A percentile compares a stretch with the other conserved stretches of the same genome.
These are phyloP conservation scores for Mesorhabditis belari DNA, from an alignment of 2,888 invertebrate genomes.

Conservation along the genomic window DNA sequence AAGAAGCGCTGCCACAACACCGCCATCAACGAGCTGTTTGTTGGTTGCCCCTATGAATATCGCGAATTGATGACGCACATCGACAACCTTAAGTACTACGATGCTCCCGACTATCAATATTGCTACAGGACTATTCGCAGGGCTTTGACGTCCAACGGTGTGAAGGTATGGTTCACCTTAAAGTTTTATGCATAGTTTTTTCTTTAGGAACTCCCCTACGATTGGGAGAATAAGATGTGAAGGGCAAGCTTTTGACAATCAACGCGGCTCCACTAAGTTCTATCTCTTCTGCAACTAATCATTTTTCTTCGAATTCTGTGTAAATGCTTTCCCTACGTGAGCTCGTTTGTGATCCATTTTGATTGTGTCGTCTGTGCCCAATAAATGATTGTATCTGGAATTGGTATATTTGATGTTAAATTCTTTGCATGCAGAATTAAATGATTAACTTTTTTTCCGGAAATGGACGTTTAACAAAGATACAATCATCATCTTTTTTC, in stretches of 20 bases:
- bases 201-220: conserved; percentile 9
- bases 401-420: too few species aligned
- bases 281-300: too few species aligned
- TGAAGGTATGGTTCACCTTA: background rate
- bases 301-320: too few species aligned
- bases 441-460: too few species aligned
- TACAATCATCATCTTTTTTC: too few species aligned
- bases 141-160: conserved; percentile 18
- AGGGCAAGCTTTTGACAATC: background rate
- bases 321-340: too few species aligned
- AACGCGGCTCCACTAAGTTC: too few species aligned
- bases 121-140: conserved; percentile 23
- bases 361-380: too few species aligned
- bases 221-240: conserved; percentile 14
- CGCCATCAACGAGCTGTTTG: conserved; percentile 24
- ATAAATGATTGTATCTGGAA: too few species aligned
- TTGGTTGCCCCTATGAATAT: conserved; percentile 17
- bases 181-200: background rate
- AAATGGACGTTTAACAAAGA: too few species aligned
- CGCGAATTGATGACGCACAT: conserved; percentile 19
- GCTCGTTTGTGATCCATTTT: too few species aligned
- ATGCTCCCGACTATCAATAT: conserved; percentile 26
- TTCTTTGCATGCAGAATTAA: too few species aligned
- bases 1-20: conserved; percentile 27
- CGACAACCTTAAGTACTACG: conserved; percentile 33